phyloP scores from a whole-genome alignment of 2,888 invertebrate genomes.

The Epinotia nisella region DNA sequence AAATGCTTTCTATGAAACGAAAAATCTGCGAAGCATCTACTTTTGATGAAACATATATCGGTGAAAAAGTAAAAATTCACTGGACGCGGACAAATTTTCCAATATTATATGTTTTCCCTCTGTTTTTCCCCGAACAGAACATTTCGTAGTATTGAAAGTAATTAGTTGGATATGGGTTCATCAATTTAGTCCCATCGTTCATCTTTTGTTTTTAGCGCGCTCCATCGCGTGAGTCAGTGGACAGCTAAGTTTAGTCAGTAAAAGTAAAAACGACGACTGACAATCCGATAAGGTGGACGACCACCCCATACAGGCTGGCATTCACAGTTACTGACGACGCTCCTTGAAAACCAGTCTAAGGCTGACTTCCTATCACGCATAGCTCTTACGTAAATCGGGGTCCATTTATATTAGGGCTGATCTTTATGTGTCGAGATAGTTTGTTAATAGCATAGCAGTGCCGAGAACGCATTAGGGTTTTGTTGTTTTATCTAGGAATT shows the following conservation, averaged over 20 bases:
- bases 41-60: too few species aligned
- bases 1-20: too few species aligned
- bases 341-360: neutral
- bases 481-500: conserved; percentile 42
- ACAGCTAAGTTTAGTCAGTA: conserved; percentile 49
- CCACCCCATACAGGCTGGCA: conserved; percentile 70
- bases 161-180: too few species aligned
- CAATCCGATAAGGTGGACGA: conserved; percentile 68
- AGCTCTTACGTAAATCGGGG: neutral
- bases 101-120: neutral
- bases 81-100: too few species aligned
- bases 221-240: conserved; percentile 31
- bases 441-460: neutral
- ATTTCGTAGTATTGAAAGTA: too few species aligned
- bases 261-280: conserved; percentile 72
- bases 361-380: neutral
- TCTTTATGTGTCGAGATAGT: neutral
- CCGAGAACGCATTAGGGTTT: conserved; percentile 25
- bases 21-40: too few species aligned
- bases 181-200: conserved; percentile 4
- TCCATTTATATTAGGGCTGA: neutral
- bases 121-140: neutral
- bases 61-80: too few species aligned
- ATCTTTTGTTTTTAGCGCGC: conserved; percentile 18
- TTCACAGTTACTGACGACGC: neutral